Conservation (phyloP, 1,140 invertebrate genomes). For the Bombus sibiricus region DNA sequence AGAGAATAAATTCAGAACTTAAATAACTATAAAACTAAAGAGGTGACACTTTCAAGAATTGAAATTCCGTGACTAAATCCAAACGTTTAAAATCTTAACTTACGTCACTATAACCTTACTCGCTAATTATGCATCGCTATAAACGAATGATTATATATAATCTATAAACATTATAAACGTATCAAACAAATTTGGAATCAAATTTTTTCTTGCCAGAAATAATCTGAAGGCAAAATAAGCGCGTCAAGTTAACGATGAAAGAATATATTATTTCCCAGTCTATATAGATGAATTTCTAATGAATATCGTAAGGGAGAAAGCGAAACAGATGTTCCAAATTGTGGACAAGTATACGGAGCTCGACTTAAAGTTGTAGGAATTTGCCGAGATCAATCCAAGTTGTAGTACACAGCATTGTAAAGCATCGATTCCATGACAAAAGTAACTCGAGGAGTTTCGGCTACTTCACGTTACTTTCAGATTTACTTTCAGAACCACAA, state of each 20-base stretch:
- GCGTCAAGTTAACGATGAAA: not conserved
- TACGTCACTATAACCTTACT: not conserved
- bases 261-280: not conserved
- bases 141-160: no score
- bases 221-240: not conserved
- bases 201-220: no score
- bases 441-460: slow-evolving; percentile 14
- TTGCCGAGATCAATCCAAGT: not conserved
- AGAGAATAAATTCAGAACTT: not conserved
- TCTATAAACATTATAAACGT: no score
- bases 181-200: no score
- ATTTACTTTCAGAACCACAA: slow-evolving; percentile 13
- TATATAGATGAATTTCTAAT: not conserved
- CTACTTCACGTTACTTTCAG: not conserved
- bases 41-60: no score
- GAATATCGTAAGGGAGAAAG: not conserved
- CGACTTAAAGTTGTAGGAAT: not conserved
- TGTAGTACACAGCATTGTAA: not conserved
- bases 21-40: not conserved
- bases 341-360: not conserved
- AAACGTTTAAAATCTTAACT: not conserved
- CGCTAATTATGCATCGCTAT: not conserved
- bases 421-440: not conserved
- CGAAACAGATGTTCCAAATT: not conserved
- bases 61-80: no score